Evolutionary conservation across 1,140 invertebrate species (phyloP), one percentile per base, ranked within the genome.

Genomic region (Ooceraea biroi): DNA sequence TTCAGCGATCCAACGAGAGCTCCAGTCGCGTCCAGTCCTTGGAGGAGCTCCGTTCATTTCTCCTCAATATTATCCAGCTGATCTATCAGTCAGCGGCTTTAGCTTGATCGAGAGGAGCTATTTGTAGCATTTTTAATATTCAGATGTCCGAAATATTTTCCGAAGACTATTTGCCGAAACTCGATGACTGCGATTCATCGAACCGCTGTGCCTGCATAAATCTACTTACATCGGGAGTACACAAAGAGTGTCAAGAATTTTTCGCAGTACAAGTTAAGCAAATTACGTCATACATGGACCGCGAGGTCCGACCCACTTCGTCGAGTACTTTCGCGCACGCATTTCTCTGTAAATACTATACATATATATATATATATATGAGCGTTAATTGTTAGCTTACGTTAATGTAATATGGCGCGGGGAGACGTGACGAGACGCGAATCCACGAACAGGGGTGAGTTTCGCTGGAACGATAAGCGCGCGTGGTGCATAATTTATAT

Each of bases 341-440:
- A 77, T 66, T 77, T 80, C 2, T 69, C 0, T 80, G 76, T 80
- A 80, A 80, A 80, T 80, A 80, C 30, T 68, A 60, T 65, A 30
- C 55, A 80, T 36, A 36, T 36, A 36, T 36, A 12, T 80, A 69
- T 55, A n/a, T n/a, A n/a, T n/a, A n/a, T 55, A 55, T 77, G 66
- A 66, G 52, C 41, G 36, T 36, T 36, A 36, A 44, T 80, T 78
- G 14, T 68, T 80, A 80, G 65, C 17, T 57, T 69, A 0, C n/a
- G n/a, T n/a, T n/a, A n/a, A n/a, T 69, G 57, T 36, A 36, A 7
- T 2, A 69, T 22, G 17, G 25, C 5, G 14, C 4, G 17, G 55
- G 12, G 2, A 7, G 5, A 66, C 19, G 14, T 27, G 36, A 68
- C 36, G 7, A 7, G 17, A 30, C 19, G n/a, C 19, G 52, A 48